Conservation (phyloP, 2,113 vertebrate genomes). For the Phalacrocorax carbo region DNA sequence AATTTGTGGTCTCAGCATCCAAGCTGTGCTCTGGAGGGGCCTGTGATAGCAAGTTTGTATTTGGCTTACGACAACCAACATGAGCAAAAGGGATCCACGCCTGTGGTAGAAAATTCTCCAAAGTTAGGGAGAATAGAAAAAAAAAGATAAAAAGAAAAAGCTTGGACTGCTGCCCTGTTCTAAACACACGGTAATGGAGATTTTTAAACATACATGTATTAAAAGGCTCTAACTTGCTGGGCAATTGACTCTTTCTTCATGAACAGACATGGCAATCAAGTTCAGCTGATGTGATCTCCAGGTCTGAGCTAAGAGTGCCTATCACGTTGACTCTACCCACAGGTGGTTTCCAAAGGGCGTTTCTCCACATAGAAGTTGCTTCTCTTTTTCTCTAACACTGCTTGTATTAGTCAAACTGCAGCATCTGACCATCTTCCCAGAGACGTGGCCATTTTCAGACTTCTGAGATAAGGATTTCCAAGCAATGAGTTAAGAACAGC, state of each 20-base stretch:
- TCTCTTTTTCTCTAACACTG: background rate
- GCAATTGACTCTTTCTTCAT: background rate
- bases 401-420: background rate
- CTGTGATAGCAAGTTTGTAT: background rate
- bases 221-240: background rate
- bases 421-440: background rate
- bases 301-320: background rate
- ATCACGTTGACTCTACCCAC: background rate
- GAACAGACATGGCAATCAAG: background rate
- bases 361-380: background rate
- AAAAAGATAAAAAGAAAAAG: background rate
- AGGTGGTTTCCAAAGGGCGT: background rate
- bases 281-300: background rate
- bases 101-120: background rate
- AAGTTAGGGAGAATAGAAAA: background rate
- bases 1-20: background rate
- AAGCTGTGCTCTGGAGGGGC: fast-evolving
- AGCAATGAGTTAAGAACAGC: background rate
- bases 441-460: background rate
- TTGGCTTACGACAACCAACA: background rate
- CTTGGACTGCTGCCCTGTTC: background rate
- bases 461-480: background rate
- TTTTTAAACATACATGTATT: background rate
- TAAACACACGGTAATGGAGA: background rate
- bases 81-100: background rate